Evolutionary conservation across 1,140 invertebrate genomes (phyloP), one percentile per base, ranked within the genome.

Genomic region (Neoseiulus cucumeris): DNA sequence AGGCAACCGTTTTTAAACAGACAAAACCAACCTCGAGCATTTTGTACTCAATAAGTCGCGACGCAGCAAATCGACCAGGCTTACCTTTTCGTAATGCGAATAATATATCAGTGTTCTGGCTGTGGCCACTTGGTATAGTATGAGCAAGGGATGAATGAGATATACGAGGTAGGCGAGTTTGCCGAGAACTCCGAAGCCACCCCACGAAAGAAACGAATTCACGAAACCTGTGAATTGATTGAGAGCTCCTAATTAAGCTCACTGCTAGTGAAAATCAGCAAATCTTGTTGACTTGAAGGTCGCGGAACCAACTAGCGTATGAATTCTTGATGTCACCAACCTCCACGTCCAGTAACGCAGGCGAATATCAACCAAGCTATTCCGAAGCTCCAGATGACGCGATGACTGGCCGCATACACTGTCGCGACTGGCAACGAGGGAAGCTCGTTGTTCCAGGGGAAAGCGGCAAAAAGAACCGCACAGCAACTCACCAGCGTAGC

Each of bases 61-160:
- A 39, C 9, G 9, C 9, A 39, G 4, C 33, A n/a, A n/a, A n/a
- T n/a, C n/a, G n/a, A 6, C 33, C 9, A 6, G 28, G 7, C 25
- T 59, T 25, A 59, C 51, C 51, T 59, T 59, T 17, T 59, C 17
- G 51, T 59, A 59, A 25, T 59, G 51, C 14, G 51, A 59, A 25
- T 59, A 59, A 25, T 59, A 59, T 12, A 59, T 59, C 2, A 59
- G 51, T 1, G 14, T 59, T 25, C 51, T 25, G 5, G 51, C 33
- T 59, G 51, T 59, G 2, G 51, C 51, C 14, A 25, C 51, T 33
- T 59, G 51, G 33, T 59, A 59, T 20, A 59, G 51, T 17, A 71
- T 71, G n/a, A 71, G 29, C 7, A 71, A 22, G 2, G 70, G 70
- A 66, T 71, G 70, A 17, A 70, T 66, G 6, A 71, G 41, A 45